phyloP scores from a whole-genome alignment of 2,797 vertebrate species.

The Rhinatrema bivittatum region DNA sequence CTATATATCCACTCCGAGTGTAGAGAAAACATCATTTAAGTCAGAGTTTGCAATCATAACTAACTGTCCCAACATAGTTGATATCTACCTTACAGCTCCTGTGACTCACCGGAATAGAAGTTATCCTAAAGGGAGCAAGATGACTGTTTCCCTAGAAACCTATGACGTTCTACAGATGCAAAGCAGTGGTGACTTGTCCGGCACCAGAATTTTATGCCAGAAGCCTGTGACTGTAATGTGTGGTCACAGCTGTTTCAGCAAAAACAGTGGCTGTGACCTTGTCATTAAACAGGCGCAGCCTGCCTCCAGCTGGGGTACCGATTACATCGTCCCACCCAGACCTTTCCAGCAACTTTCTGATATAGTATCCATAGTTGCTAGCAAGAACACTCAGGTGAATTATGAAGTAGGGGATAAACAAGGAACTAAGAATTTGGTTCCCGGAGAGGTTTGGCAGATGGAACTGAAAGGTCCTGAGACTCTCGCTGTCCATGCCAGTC shows the following conservation, averaged over 20 bases:
- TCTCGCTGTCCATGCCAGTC: conserved; percentile 45
- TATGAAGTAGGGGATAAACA: neutral
- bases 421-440: conserved; percentile 7
- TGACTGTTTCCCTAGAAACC: conserved; percentile 44
- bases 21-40: rapidly evolving
- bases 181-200: conserved; percentile 38
- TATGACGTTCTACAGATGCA: conserved; percentile 61
- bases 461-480: neutral
- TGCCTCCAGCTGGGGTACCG: conserved; percentile 54
- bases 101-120: conserved; percentile 29
- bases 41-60: conserved; percentile 63
- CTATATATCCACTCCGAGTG: conserved; percentile 51
- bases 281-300: conserved; percentile 66
- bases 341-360: conserved; percentile 42
- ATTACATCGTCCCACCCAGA: conserved; percentile 50
- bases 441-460: conserved; percentile 24
- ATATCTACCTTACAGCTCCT: conserved; percentile 20
- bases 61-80: conserved; percentile 33
- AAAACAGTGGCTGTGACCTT: conserved; percentile 54
- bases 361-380: conserved; percentile 48
- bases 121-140: conserved; percentile 3
- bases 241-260: conserved; percentile 56
- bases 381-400: conserved; percentile 48
- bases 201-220: conserved; percentile 44
- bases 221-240: conserved; percentile 52